Base-by-base conservation (phyloP, 92 coral and sea anemone species). In the Actinernus sp. region DNA sequence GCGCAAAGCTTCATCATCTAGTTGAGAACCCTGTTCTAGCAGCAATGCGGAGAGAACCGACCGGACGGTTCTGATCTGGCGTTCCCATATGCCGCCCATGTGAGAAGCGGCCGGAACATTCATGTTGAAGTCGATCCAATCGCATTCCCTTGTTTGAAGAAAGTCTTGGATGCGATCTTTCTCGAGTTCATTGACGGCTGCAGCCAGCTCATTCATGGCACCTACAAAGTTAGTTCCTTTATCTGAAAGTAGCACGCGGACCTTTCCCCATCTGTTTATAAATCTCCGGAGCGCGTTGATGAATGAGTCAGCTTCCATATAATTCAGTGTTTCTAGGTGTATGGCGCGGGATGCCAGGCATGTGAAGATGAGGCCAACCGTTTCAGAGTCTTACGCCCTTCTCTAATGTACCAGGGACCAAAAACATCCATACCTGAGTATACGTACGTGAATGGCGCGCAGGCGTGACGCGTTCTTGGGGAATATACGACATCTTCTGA, bases 381-480 rank as follows among this genome's bases (percentile, higher is more conserved):
- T 53, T 81, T 81, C 0, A 61, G 17, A 26, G 37, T 77, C 63
- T 72, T 74, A 14, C 93, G 74, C 1, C 81, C 55, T 25, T 81
- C 55, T 36, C 65, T 81, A 30, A 51, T 51, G 10, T 44, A n/a
- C 28, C 66, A 81, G 5, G 88, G 88, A 34, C 85, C 89, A 49
- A 81, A 81, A 24, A 55, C 74, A 24, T 87, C 85, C 12, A 81
- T 57, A 9, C 88, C 88, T 3, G 49, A 38, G 44, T 61, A 82
- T 23, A 82, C 70, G 49, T 74, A 87, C 23, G 85, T 81, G n/a
- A n/a, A n/a, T n/a, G n/a, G 0, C 74, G 77, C n/a, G n/a, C n/a
- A n/a, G n/a, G n/a, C n/a, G n/a, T n/a, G n/a, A n/a, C n/a, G n/a
- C n/a, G n/a, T n/a, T n/a, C n/a, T n/a, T n/a, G n/a, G n/a, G n/a